Base-by-base conservation (phyloP, 2,888 invertebrate genomes). In the Plagiodera versicolora region DNA sequence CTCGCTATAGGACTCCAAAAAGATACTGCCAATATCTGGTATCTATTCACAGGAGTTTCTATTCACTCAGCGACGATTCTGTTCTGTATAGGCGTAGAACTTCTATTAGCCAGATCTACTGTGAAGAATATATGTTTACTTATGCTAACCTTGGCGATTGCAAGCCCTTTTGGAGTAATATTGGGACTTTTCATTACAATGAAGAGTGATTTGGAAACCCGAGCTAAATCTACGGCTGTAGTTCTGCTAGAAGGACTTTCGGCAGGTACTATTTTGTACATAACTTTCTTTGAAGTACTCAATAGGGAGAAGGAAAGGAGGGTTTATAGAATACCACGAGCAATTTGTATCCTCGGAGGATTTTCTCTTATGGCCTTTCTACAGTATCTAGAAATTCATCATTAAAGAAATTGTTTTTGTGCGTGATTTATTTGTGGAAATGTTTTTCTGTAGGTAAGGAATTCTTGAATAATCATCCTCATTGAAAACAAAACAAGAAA, bases 51-150 rank as follows among this genome's bases (percentile, higher is more conserved):
- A 1, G 84, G 84, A 6, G 81, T 84, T 35, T 79, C 81, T 4
- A 78, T 84, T 4, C 85, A 84, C 70, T 84, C 84, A 11, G 81
- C 81, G 10, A 83, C 83, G 1, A 81, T 85, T 61, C 74, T 84
- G 24, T 83, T 84, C 68, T 83, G 83, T 63, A 81, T 84, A 51
- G 83, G 84, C n/a, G 73, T 84, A 18, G 83, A 84, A 70, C 72
- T 84, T 58, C 75, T 83, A 18, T 75, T 82, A 49, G 81, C 82
- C 1, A 79, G 80, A 67, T 77, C 81, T 5, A 77, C 76, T 61
- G 66, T 74, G 4, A 69, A 72, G 30, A 74, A 75, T 24, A 81
- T 83, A 64, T 63, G 81, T 1, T 69, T 79, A 9, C 81, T 82
- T 69, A 81, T 84, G 70, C 66, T 80, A 2, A 75, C 81, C 30